These are phyloP conservation scores for Palloptera scutellata DNA, from an alignment of 2,888 invertebrate species.

Conservation along the genomic window DNA sequence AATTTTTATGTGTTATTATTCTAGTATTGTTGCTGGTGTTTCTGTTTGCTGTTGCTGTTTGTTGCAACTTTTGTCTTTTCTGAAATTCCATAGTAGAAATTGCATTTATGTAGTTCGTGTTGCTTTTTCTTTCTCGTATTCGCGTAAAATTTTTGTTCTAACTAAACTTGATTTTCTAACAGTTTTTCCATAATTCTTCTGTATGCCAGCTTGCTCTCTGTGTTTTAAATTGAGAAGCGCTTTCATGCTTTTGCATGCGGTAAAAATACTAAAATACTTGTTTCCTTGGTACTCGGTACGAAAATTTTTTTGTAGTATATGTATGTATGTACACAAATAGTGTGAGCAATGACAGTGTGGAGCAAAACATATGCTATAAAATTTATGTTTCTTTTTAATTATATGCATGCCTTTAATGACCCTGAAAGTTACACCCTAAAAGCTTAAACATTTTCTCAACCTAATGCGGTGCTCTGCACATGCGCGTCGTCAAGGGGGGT, in stretches of 20 bases:
- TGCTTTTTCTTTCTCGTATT: background rate
- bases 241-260: conserved; percentile 10
- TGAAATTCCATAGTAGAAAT: too few relatives aligned
- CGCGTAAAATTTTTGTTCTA: background rate
- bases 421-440: too few relatives aligned
- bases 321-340: too few relatives aligned
- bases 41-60: conserved; percentile 7
- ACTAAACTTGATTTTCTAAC: conserved; percentile 30
- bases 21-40: background rate
- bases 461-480: too few relatives aligned
- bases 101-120: background rate
- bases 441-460: too few relatives aligned
- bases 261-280: background rate
- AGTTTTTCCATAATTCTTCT: conserved; percentile 13
- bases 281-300: background rate
- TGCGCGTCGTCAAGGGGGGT: too few relatives aligned
- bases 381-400: too few relatives aligned
- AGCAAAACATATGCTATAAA: too few relatives aligned
- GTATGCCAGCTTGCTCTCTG: background rate
- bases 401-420: too few relatives aligned
- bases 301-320: conserved; percentile 1
- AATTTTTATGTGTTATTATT: background rate
- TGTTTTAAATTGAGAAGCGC: too few relatives aligned
- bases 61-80: conserved; percentile 10
- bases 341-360: too few relatives aligned